These are phyloP conservation scores for Hoplodrina blanda DNA, from an alignment of 2,888 invertebrate genomes.

Conservation along the genomic window DNA sequence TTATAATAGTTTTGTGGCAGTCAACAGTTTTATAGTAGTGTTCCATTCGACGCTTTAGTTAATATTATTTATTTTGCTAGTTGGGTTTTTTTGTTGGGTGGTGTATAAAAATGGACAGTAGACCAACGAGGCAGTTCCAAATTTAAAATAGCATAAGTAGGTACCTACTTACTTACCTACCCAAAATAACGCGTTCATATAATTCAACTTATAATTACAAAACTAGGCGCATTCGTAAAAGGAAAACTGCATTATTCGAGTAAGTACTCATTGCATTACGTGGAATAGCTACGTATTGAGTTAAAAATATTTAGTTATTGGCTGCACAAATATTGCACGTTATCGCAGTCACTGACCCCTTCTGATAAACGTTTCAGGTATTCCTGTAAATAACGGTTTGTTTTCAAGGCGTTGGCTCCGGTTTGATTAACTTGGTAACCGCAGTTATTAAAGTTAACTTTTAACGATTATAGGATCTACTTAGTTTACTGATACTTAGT, in stretches of 20 bases:
- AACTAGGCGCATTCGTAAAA: conserved; percentile 9
- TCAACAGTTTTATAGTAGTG: too few relatives aligned
- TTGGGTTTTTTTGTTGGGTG: too few relatives aligned
- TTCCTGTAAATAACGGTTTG: conserved; percentile 49
- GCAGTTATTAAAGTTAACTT: conserved; percentile 8
- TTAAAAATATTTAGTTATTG: conserved; percentile 51
- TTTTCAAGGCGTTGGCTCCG: conserved; percentile 35
- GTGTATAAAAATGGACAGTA: too few relatives aligned
- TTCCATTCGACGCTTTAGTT: too few relatives aligned
- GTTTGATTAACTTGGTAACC: conserved; percentile 5
- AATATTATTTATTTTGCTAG: too few relatives aligned
- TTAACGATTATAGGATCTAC: not conserved
- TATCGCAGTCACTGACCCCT: conserved; percentile 63
- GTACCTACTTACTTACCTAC: not conserved
- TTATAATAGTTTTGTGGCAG: too few relatives aligned
- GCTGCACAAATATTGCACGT: conserved; percentile 48
- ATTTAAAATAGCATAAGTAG: not conserved
- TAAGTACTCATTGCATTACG: not conserved
- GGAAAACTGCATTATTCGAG: conserved; percentile 20
- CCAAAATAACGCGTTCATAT: not conserved
- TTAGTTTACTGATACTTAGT: not conserved
- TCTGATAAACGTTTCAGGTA: conserved; percentile 66
- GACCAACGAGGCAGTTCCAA: too few relatives aligned
- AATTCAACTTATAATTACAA: conserved; percentile 4
- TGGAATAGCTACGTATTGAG: conserved; percentile 4